Evolutionary conservation across 2,113 vertebrate genomes (phyloP).

Genomic region (Ictidomys tridecemlineatus): DNA sequence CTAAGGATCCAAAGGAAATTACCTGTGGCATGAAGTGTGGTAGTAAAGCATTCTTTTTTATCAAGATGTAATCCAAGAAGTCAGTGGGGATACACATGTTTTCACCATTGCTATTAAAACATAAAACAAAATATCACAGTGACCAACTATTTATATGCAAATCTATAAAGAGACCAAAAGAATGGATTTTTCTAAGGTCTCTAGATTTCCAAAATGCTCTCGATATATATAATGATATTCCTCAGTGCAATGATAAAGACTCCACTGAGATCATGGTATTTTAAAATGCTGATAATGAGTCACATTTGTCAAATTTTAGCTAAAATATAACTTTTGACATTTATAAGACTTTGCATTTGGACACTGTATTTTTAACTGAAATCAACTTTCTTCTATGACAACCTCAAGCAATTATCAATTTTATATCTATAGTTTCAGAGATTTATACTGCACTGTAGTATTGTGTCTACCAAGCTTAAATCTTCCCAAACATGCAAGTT

Average conservation of each 20-base stretch:
- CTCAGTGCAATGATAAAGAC: neutral
- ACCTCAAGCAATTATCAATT: neutral
- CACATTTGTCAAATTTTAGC: conserved; percentile 34
- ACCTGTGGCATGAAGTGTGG: conserved; percentile 15
- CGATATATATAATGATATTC: neutral
- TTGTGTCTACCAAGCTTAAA: neutral
- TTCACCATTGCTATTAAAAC: conserved; percentile 43
- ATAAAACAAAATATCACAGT: conserved; percentile 58
- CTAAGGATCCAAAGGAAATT: conserved; percentile 66
- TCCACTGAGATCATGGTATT: conserved; percentile 3
- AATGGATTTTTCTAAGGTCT: conserved; percentile 44
- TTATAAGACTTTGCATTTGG: conserved; percentile 3
- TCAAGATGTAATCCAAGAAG: conserved; percentile 44
- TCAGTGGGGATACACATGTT: conserved; percentile 4
- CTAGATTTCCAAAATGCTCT: conserved; percentile 11
- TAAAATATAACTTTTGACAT: conserved; percentile 51
- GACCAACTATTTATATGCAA: conserved; percentile 33
- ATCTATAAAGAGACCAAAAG: conserved; percentile 31
- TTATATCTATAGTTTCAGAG: neutral
- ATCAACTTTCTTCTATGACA: neutral
- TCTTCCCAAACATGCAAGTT: neutral
- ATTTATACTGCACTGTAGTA: neutral
- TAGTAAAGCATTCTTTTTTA: conserved; percentile 43
- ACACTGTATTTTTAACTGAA: conserved; percentile 40
- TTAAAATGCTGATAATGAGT: neutral